Evolutionary conservation across 1,140 invertebrate genomes (phyloP), one percentile per base, ranked within the genome.

Genomic region (Oreohelix idahoensis): DNA sequence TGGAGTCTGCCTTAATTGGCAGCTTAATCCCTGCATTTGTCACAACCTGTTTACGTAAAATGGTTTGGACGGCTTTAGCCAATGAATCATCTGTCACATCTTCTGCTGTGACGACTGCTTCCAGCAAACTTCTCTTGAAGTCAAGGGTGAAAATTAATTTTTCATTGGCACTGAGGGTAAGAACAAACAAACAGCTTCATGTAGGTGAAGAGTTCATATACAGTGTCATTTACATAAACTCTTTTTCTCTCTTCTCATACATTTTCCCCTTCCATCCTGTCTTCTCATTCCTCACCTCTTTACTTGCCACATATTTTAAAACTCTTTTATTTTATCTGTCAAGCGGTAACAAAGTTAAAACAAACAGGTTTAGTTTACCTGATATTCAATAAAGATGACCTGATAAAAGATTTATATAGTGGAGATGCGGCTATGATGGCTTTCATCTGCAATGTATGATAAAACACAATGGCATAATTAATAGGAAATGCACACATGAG

Each of bases 41-140:
- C 77, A 79, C 77, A 79, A 79, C 77, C 77, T 66, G 53, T 13
- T 79, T 36, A 38, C 77, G 51, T 38, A 79, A 69, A 45, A 79
- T 63, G 8, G 13, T 45, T 45, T 79, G 77, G 10, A 79, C 58
- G 23, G 77, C 42, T 29, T 42, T 20, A 35, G 53, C 77, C 58
- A 69, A 63, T 36, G n/a, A 36, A 39, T 58, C 29, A 35, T 79
- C 77, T 39, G 20, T 29, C 15, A 39, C 26, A 2, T 63, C 32
- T 8, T 63, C 51, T 26, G 17, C 26, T 26, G n/a, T 15, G 32
- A 66, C 29, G 13, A 39, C 42, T 23, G 32, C 5, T 36, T 51
- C 36, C 2, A 29, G n/a, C 49, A 69, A 58, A 26, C 23, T 36
- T 23, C 23, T n/a, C 77, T 63, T 66, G 58, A 79, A 79, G 58